These are phyloP conservation scores for Chironomus riparius DNA, from an alignment of 2,888 invertebrate genomes.

Conservation along the genomic window DNA sequence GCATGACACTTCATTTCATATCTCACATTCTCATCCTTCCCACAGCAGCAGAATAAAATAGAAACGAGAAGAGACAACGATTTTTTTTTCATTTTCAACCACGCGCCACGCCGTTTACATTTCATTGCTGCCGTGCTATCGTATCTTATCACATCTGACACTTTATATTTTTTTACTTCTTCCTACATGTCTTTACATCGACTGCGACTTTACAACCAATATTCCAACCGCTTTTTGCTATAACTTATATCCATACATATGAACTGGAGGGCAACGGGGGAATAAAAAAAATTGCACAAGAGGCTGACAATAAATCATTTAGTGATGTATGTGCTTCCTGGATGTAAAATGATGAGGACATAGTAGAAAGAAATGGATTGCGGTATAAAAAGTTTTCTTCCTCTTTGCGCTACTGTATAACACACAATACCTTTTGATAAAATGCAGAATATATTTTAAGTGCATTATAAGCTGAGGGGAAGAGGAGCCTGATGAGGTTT, in stretches of 20 bases:
- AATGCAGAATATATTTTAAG: no score
- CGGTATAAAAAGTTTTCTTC: background rate
- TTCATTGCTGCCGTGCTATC: background rate
- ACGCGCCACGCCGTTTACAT: background rate
- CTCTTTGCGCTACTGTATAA: background rate
- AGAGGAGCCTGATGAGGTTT: no score
- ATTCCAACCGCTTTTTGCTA: background rate
- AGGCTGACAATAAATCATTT: background rate
- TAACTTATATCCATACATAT: background rate
- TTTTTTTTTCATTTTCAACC: background rate
- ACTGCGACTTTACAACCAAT: background rate
- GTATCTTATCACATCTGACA: background rate
- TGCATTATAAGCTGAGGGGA: no score
- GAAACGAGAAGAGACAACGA: no score
- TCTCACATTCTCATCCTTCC: background rate
- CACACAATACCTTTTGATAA: no score
- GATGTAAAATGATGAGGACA: background rate
- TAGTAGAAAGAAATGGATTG: background rate
- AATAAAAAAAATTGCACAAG: background rate
- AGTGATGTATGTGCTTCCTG: background rate
- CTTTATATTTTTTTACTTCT: background rate
- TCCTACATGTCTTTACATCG: no score
- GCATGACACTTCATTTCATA: constrained; percentile 22
- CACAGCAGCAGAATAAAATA: no score
- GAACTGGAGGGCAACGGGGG: background rate